Base-by-base conservation (phyloP, 2,888 invertebrate species). In the Ptychoptera contaminata region DNA sequence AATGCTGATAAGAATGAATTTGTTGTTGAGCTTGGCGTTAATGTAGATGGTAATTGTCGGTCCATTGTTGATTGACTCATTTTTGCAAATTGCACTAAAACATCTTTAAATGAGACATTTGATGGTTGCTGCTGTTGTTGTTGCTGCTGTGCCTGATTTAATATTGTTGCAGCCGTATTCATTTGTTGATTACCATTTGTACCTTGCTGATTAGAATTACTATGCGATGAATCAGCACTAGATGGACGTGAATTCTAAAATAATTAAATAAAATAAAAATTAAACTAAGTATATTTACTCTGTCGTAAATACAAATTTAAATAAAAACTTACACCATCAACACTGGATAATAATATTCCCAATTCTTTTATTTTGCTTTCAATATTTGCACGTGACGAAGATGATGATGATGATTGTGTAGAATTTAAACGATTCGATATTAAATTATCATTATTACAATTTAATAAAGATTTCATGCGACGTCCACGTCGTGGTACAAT, bases 31-130 rank as follows among this genome's bases (percentile, higher is more conserved):
- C 32, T 40, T 32, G 36, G 39, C 14, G 44, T 37, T 43, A 41
- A 39, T 23, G 44, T 37, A 43, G 43, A 46, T 32, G 39, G 47
- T 14, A 16, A 48, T 43, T 42, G 48, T 46, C 29, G 46, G 45
- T 36, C 46, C 48, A 43, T 43, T 47, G 49, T 44, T 32, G 48
- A 38, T 40, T 48, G 57, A n/a, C 41, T 67, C 74, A 67, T 69
- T 60, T 68, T 76, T 48, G 82, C 82, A 56, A 82, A 82, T 57
- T 83, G 82, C 2, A 82, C 76, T 11, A 84, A 68, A 29, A 82
- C 80, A 54, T 84, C 83, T 56, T 82, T 82, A 61, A 82, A 83
- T 1, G 67, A 53, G 34, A 54, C 65, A 69, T 30, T 70, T 54
- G 3, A 70, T 40, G 40, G 14, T 7, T 23, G 23, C 7, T 23